Percentiles rank a stretch among this genome's conserved stretches.
phyloP scores from a whole-genome alignment of 2,888 invertebrate genomes.

The Callimorpha dominula region DNA sequence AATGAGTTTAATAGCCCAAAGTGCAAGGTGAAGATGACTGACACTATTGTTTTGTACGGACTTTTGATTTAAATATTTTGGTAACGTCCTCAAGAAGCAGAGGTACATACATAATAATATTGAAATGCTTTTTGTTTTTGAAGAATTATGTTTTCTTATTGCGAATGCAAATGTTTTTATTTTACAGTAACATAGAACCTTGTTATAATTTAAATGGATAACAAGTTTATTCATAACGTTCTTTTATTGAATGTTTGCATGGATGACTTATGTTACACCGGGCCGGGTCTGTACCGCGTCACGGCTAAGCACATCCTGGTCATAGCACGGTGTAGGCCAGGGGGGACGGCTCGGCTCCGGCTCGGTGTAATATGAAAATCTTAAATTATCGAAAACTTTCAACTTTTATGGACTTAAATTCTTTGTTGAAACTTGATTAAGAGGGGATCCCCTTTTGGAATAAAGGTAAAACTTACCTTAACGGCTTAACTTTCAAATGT shows the following conservation, averaged over 20 bases:
- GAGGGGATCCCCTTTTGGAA: background rate
- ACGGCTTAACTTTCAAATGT: constrained; percentile 3
- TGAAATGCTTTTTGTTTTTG: background rate
- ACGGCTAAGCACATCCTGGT: no score
- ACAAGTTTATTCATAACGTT: no score
- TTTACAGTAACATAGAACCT: no score
- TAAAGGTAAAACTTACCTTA: background rate
- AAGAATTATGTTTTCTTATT: background rate
- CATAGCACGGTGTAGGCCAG: no score
- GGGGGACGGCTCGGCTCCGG: background rate
- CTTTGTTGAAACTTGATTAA: constrained; percentile 4
- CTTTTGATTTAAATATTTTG: constrained; percentile 2
- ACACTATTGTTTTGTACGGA: background rate
- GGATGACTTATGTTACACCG: no score
- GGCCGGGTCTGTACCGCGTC: no score
- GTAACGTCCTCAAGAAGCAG: background rate
- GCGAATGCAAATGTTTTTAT: background rate
- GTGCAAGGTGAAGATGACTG: background rate
- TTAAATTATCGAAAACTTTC: background rate
- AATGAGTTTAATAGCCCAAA: background rate
- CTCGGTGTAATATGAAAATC: background rate
- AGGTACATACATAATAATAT: background rate
- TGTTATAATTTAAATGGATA: no score
- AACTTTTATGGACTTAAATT: no score
- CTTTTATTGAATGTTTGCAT: no score